Percentiles rank a stretch among this genome's conserved stretches.
These are phyloP conservation scores for Ormia ochracea DNA, from an alignment of 2,888 invertebrate genomes.

Conservation along the genomic window DNA sequence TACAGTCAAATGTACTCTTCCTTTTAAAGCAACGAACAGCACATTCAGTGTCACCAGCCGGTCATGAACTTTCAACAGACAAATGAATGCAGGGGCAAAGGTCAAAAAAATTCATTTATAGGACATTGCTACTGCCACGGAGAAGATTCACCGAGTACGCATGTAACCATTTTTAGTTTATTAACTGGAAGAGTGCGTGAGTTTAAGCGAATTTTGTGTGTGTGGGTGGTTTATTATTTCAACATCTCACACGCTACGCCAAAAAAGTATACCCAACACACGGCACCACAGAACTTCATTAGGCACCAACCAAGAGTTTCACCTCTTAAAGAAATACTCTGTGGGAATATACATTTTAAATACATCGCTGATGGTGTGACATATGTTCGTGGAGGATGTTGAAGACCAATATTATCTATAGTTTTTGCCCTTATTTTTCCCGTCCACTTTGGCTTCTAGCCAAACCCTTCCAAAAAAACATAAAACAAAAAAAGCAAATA, in stretches of 20 bases:
- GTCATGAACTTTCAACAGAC: conserved; percentile 42
- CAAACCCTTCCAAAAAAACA: no score
- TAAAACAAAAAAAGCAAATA: no score
- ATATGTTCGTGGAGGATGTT: no score
- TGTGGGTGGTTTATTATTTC: conserved; percentile 15
- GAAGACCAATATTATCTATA: no score
- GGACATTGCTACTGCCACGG: conserved; percentile 38
- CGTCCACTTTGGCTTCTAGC: no score
- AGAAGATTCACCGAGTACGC: neutral
- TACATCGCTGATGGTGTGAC: no score
- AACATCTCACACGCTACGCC: neutral
- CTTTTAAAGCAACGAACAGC: neutral
- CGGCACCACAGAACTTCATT: no score
- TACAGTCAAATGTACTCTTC: neutral
- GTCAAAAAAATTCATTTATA: conserved; percentile 52
- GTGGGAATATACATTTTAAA: no score
- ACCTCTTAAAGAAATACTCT: no score
- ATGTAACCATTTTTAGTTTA: neutral
- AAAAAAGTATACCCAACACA: neutral
- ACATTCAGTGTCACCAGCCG: neutral
- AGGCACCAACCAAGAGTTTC: no score
- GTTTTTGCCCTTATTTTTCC: no score
- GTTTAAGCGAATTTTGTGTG: conserved; percentile 2
- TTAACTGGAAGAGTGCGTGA: neutral
- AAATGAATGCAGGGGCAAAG: conserved; percentile 48